phyloP scores from a whole-genome alignment of 2,797 vertebrate genomes.

The Phyllotis vaccarum region DNA sequence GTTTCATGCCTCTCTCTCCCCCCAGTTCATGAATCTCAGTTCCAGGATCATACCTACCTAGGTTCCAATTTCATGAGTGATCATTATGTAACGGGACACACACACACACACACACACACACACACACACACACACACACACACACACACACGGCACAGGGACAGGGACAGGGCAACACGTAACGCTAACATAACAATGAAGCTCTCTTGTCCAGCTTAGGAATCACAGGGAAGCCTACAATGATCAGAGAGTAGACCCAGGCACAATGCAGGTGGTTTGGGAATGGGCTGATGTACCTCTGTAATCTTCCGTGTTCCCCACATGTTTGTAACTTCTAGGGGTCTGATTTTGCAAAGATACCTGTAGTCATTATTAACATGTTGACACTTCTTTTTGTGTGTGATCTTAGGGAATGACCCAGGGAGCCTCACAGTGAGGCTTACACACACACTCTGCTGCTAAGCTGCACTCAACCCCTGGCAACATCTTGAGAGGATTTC shows the following conservation, averaged over 20 bases:
- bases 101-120: too few species aligned
- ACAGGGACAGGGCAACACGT: too few species aligned
- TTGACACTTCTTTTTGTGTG: neutral
- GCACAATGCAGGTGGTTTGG: neutral
- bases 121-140: too few species aligned
- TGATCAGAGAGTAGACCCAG: neutral
- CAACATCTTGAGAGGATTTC: neutral
- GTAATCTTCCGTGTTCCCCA: neutral
- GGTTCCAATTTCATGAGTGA: neutral
- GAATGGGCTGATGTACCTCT: neutral
- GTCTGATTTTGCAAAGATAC: slow-evolving; percentile 25
- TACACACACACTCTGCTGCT: neutral
- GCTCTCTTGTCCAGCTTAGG: too few species aligned
- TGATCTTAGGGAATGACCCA: neutral
- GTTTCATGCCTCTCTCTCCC: neutral
- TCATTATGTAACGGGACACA: too few species aligned
- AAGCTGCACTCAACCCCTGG: neutral
- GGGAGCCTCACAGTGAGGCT: neutral
- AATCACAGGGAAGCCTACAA: neutral
- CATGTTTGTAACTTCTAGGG: neutral
- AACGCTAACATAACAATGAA: neutral
- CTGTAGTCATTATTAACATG: neutral
- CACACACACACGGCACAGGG: too few species aligned
- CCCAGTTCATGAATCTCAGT: neutral
- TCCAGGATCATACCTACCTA: neutral